Evolutionary conservation across 2,888 invertebrate species (phyloP).

Genomic region (Hymenopus coronatus): DNA sequence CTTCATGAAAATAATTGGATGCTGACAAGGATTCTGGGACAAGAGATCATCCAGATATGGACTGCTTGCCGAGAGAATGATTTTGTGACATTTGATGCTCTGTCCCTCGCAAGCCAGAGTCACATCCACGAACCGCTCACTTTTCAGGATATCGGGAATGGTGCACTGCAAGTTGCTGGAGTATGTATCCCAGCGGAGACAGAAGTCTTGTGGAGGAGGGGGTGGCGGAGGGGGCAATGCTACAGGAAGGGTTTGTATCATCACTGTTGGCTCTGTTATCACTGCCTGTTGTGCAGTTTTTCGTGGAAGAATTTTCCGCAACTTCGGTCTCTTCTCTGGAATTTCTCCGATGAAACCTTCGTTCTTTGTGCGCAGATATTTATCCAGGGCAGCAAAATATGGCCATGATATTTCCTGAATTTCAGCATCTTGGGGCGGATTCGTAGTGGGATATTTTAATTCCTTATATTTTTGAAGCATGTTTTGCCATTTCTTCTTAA

Average conservation of each 20-base stretch:
- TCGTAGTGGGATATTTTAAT: not conserved
- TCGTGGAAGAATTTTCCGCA: not conserved
- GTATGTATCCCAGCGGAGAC: slow-evolving; percentile 80
- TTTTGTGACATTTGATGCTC: slow-evolving; percentile 82
- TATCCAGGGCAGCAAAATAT: not conserved
- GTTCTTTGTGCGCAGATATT: not conserved
- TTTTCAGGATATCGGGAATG: slow-evolving; percentile 69
- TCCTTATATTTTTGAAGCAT: not conserved
- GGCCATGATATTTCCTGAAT: not conserved
- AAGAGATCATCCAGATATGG: slow-evolving; percentile 77
- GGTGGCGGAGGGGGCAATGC: not conserved
- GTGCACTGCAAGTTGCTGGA: slow-evolving; percentile 75
- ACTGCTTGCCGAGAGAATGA: slow-evolving; percentile 81
- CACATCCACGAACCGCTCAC: slow-evolving; percentile 85
- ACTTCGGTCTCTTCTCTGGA: not conserved
- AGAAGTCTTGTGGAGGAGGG: slow-evolving; percentile 39
- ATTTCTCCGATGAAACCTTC: not conserved
- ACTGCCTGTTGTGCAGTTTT: not conserved
- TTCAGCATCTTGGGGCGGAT: not conserved
- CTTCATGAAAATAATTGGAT: slow-evolving; percentile 64
- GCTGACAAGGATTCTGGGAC: slow-evolving; percentile 80
- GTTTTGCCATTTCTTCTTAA: not conserved
- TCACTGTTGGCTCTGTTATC: not conserved
- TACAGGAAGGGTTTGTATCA: not conserved
- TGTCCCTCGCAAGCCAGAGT: slow-evolving; percentile 84